Conservation (phyloP, 1,140 invertebrate species). For the Lordiphosa clarofinis region DNA sequence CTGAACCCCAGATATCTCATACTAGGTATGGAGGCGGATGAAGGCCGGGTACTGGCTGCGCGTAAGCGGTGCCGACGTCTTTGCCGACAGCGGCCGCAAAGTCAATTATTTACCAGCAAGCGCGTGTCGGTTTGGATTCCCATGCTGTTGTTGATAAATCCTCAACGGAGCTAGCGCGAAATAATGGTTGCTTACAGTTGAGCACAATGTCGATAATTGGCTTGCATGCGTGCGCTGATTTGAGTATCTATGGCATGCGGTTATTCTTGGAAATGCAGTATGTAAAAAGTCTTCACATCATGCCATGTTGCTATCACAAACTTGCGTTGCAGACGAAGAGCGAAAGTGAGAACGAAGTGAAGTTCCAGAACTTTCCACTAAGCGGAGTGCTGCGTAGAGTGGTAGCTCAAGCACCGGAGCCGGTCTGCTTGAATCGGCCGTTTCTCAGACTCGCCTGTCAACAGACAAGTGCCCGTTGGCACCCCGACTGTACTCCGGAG, state of each 20-base stretch:
- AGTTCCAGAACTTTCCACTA: slow-evolving; percentile 84
- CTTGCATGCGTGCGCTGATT: slow-evolving; percentile 91
- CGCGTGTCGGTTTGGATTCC: slow-evolving; percentile 82
- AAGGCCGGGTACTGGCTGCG: slow-evolving; percentile 84
- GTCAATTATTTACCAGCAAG: slow-evolving; percentile 82
- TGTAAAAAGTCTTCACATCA: slow-evolving; percentile 84
- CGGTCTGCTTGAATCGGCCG: slow-evolving; percentile 81
- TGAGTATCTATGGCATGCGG: slow-evolving; percentile 86
- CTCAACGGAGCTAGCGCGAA: slow-evolving; percentile 73
- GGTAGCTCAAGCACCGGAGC: background rate
- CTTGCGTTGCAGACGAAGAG: slow-evolving; percentile 69
- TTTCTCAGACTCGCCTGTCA: slow-evolving; percentile 85
- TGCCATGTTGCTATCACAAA: slow-evolving; percentile 94
- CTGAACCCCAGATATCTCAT: slow-evolving; percentile 82
- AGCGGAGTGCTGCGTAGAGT: slow-evolving; percentile 74
- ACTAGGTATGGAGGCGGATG: slow-evolving; percentile 87
- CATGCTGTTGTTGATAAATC: slow-evolving; percentile 78
- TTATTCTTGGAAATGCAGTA: slow-evolving; percentile 84
- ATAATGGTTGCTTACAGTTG: background rate
- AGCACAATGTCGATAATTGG: slow-evolving; percentile 81
- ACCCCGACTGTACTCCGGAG: background rate
- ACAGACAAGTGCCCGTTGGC: slow-evolving; percentile 56
- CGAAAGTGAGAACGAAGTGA: slow-evolving; percentile 22
- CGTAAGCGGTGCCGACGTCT: slow-evolving; percentile 82
- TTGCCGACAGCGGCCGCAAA: slow-evolving; percentile 77